A percentile compares a stretch with the other conserved stretches of the same genome.
phyloP scores from a whole-genome alignment of 64 coral and sea anemone genomes.

The Porites lutea region DNA sequence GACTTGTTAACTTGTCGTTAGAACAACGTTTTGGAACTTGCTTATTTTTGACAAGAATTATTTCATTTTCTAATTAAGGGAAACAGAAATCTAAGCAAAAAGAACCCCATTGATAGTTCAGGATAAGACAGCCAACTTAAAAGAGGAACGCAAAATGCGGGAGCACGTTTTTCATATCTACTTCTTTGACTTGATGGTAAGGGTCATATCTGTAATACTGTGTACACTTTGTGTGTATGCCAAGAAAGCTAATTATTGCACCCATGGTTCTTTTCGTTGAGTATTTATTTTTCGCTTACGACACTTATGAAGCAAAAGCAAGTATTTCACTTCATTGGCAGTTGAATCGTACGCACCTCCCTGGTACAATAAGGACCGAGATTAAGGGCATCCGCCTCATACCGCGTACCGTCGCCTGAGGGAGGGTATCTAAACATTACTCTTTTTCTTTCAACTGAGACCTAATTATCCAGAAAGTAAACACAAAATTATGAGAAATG shows the following conservation, averaged over 20 bases:
- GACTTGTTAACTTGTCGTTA: too few relatives aligned
- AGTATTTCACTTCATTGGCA: slow-evolving; percentile 30
- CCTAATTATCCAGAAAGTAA: not conserved
- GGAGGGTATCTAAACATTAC: slow-evolving; percentile 41
- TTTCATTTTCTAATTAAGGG: not conserved
- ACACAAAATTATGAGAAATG: not conserved
- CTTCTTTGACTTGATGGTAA: not conserved
- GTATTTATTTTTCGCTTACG: slow-evolving; percentile 7
- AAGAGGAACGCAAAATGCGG: not conserved
- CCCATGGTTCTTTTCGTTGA: not conserved
- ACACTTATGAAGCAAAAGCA: not conserved
- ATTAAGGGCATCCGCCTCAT: slow-evolving; percentile 43
- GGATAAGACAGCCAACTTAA: not conserved
- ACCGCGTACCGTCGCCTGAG: slow-evolving; percentile 27
- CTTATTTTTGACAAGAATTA: too few relatives aligned
- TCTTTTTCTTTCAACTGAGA: slow-evolving; percentile 10
- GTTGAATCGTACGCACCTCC: slow-evolving; percentile 38
- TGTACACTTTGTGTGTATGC: not conserved
- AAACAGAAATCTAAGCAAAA: not conserved
- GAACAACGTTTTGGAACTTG: too few relatives aligned
- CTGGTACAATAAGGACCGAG: slow-evolving; percentile 20
- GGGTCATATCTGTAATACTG: not conserved
- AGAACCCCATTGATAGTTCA: not conserved
- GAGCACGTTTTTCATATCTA: not conserved
- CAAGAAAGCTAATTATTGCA: not conserved